Conservation (phyloP, 2,888 invertebrate genomes). For the Lochmaea capreae region DNA sequence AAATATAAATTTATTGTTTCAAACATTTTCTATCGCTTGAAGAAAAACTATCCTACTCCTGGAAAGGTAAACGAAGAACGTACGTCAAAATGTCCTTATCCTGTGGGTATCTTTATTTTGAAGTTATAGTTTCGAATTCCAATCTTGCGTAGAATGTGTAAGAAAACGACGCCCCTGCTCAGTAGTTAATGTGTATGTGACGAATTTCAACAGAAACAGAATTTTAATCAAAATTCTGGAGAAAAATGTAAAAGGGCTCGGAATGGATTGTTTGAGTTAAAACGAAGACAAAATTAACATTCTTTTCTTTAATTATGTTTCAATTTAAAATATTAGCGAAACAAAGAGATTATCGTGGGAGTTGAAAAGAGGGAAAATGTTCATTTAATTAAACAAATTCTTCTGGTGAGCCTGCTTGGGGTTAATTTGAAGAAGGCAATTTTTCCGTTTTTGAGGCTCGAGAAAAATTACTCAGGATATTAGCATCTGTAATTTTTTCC, state of each 20-base stretch:
- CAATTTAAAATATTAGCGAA: constrained; percentile 26
- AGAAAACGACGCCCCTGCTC: background rate
- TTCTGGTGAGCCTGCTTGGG: constrained; percentile 10
- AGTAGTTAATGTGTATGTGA: constrained; percentile 20
- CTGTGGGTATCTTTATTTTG: too few species aligned
- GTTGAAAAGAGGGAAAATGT: constrained; percentile 9
- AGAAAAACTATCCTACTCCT: too few species aligned
- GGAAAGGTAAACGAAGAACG: too few species aligned
- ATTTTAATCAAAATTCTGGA: constrained; percentile 39
- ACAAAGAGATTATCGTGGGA: constrained; percentile 10
- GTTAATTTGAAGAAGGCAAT: constrained; percentile 14
- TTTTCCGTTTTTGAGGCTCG: background rate
- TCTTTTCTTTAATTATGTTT: constrained; percentile 32
- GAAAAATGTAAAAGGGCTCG: constrained; percentile 22
- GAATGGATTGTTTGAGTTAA: constrained; percentile 16
- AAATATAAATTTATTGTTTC: too few species aligned
- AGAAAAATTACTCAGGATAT: background rate
- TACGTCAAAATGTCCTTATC: too few species aligned
- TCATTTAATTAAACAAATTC: constrained; percentile 21
- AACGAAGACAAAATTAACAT: constrained; percentile 30
- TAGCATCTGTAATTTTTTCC: background rate
- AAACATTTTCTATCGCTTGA: too few species aligned
- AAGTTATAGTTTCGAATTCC: too few species aligned
- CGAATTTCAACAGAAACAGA: constrained; percentile 27
- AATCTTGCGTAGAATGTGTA: background rate